Conservation (phyloP, 2,797 vertebrate genomes). For the Manis javanica region DNA sequence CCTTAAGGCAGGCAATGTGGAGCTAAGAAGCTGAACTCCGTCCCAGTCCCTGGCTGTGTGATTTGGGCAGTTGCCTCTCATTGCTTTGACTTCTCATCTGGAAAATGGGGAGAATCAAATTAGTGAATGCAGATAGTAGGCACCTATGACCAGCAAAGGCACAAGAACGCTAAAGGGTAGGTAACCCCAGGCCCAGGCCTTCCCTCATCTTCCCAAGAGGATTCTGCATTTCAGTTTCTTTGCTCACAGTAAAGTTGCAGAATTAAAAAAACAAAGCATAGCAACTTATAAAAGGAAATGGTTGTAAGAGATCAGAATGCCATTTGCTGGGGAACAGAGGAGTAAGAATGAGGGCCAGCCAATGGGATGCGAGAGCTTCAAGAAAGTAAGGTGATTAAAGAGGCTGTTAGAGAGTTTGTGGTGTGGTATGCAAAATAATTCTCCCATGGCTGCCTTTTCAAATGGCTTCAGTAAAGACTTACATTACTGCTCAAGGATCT, state of each 20-base stretch:
- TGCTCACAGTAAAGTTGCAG: neutral
- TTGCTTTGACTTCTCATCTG: neutral
- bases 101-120: neutral
- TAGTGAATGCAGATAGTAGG: neutral
- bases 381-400: neutral
- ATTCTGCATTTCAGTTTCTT: neutral
- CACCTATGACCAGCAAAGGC: neutral
- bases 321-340: neutral
- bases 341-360: neutral
- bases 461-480: neutral
- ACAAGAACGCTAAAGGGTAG: neutral
- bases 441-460: neutral
- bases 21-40: neutral
- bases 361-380: neutral
- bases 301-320: neutral
- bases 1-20: neutral
- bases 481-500: neutral
- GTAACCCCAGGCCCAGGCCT: neutral
- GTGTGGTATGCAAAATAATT: neutral
- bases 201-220: neutral
- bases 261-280: neutral
- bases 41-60: neutral
- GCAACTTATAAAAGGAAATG: neutral
- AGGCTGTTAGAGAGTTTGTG: neutral
- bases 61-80: neutral